These are phyloP conservation scores for Ellobium chinense DNA, from an alignment of 2,888 invertebrate species.

Conservation along the genomic window DNA sequence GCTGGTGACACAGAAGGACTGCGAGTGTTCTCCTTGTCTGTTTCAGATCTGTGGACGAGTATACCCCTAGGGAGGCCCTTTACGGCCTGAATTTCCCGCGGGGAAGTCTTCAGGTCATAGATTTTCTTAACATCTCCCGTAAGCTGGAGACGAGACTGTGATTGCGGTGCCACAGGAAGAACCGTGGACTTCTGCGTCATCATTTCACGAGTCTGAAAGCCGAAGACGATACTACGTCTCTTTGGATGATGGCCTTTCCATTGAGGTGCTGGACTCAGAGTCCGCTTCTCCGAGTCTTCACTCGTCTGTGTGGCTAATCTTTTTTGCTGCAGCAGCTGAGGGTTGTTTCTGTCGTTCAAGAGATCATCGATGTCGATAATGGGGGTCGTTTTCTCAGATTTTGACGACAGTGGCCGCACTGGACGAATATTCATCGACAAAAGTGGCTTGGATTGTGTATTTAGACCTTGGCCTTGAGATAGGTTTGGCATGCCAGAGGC, in stretches of 20 bases:
- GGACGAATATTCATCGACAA: background rate
- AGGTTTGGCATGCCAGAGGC: background rate
- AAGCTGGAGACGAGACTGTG: background rate
- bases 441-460: background rate
- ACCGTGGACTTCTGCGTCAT: background rate
- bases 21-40: background rate
- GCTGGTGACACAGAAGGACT: no score
- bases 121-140: background rate
- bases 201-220: background rate
- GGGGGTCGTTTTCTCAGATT: background rate
- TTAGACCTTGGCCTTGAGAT: background rate
- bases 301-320: background rate
- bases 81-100: background rate
- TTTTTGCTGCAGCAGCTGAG: background rate
- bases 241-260: background rate
- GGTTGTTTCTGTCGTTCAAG: background rate
- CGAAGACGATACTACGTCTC: background rate
- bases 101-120: background rate
- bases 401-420: background rate
- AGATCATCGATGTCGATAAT: background rate
- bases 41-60: background rate
- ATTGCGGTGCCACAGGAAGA: background rate
- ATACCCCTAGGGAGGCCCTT: background rate
- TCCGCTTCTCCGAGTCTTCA: background rate
- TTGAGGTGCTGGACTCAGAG: background rate